phyloP scores from a whole-genome alignment of 2,113 vertebrate species.

The Thermophis baileyi region DNA sequence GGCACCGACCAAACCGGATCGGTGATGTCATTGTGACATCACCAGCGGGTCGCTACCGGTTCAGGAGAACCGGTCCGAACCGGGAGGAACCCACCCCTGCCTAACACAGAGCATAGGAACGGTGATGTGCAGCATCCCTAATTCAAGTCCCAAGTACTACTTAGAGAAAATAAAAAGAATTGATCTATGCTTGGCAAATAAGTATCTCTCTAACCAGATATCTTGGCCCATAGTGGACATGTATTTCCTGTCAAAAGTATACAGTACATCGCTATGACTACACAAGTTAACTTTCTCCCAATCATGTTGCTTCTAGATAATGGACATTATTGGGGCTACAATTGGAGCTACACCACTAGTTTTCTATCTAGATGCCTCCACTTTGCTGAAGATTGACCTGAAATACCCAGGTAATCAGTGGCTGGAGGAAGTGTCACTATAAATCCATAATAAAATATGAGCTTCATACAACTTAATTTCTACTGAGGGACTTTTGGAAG shows the following conservation, averaged over 20 bases:
- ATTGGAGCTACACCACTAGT: neutral
- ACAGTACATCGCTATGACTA: neutral
- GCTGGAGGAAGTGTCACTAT: neutral
- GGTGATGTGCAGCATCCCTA: neutral
- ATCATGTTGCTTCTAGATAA: neutral
- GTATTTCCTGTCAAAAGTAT: neutral
- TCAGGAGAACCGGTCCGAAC: no score
- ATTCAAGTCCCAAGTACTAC: neutral
- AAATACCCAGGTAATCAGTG: neutral
- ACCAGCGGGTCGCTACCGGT: no score
- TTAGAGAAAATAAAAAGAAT: neutral
- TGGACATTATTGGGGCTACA: neutral
- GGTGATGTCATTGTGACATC: no score
- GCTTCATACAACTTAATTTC: neutral
- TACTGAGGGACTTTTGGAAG: neutral
- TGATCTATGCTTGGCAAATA: neutral
- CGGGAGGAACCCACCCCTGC: no score
- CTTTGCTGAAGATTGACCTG: neutral
- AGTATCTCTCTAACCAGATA: neutral
- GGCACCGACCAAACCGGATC: no score
- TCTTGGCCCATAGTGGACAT: neutral
- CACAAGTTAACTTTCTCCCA: neutral
- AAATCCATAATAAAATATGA: neutral
- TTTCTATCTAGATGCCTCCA: neutral
- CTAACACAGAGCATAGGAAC: neutral